These are phyloP conservation scores for Ciconia stormi DNA, from an alignment of 2,113 vertebrate genomes.

Conservation along the genomic window DNA sequence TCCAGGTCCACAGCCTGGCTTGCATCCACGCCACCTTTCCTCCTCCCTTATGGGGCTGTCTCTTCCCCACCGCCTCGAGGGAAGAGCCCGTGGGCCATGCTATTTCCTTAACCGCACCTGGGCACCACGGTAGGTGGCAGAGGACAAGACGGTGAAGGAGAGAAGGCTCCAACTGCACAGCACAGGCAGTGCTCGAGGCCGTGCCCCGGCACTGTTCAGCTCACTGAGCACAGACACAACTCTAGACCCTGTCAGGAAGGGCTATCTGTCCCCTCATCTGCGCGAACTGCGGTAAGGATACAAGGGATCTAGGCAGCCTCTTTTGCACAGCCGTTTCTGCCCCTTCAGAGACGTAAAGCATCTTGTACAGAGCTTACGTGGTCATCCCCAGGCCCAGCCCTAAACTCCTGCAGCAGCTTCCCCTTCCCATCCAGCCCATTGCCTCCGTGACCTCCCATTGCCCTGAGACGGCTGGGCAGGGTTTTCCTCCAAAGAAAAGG, in stretches of 20 bases:
- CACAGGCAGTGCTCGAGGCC: background rate
- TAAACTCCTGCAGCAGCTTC: background rate
- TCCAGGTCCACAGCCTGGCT: background rate
- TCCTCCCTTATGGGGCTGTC: rapidly evolving
- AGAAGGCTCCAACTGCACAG: background rate
- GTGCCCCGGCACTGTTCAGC: background rate
- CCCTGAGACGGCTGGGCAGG: background rate
- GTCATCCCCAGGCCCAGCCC: background rate
- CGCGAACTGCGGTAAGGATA: background rate
- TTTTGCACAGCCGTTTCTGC: background rate
- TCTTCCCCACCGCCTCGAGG: background rate
- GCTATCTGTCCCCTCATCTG: background rate
- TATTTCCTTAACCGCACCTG: background rate
- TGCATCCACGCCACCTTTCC: background rate
- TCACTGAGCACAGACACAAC: background rate
- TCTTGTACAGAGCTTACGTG: background rate
- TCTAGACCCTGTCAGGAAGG: background rate
- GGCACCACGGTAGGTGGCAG: background rate
- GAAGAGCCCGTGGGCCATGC: background rate
- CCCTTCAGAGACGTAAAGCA: background rate
- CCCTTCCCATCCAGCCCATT: background rate
- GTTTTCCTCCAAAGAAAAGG: constrained; percentile 15
- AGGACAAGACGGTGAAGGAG: background rate
- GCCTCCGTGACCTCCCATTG: constrained; percentile 1
- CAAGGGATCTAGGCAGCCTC: background rate